Conservation (phyloP, 2,888 invertebrate genomes). For the Rhorus exstirpatorius region DNA sequence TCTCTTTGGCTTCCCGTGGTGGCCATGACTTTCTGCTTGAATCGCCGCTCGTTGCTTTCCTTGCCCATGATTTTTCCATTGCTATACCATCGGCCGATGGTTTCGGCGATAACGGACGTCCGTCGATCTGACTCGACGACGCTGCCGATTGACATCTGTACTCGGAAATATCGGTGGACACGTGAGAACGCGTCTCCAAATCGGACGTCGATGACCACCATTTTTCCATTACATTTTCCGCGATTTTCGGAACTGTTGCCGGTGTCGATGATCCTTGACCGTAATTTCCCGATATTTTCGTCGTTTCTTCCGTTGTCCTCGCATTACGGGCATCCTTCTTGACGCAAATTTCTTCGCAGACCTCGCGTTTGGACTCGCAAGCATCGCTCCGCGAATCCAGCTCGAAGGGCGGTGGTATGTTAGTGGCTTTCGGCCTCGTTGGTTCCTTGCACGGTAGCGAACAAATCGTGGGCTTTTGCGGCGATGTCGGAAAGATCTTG, state of each 20-base stretch:
- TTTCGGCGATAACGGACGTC: constrained; percentile 84
- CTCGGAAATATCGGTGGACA: constrained; percentile 82
- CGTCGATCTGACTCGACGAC: constrained; percentile 77
- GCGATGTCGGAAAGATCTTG: constrained; percentile 86
- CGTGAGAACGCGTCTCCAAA: constrained; percentile 79
- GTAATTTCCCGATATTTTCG: constrained; percentile 52
- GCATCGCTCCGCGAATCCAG: constrained; percentile 67
- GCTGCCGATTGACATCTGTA: constrained; percentile 81
- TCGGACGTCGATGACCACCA: constrained; percentile 81
- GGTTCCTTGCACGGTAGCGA: constrained; percentile 55
- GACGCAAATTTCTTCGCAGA: constrained; percentile 75
- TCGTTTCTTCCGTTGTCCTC: constrained; percentile 70
- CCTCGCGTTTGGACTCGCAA: constrained; percentile 72
- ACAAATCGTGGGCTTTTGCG: constrained; percentile 19
- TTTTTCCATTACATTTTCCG: constrained; percentile 69
- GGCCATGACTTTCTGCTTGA: constrained; percentile 87
- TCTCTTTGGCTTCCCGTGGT: constrained; percentile 79
- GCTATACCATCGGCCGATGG: constrained; percentile 89
- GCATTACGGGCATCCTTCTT: constrained; percentile 77
- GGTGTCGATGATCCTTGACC: constrained; percentile 58
- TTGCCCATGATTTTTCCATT: constrained; percentile 91
- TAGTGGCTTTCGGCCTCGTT: constrained; percentile 74
- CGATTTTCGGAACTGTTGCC: constrained; percentile 45
- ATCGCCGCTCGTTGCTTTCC: constrained; percentile 86
- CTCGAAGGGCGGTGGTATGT: constrained; percentile 82